A percentile compares a stretch with the other conserved stretches of the same genome.
These are phyloP conservation scores for Alloplasta piceator DNA, from an alignment of 2,888 invertebrate species.

Conservation along the genomic window DNA sequence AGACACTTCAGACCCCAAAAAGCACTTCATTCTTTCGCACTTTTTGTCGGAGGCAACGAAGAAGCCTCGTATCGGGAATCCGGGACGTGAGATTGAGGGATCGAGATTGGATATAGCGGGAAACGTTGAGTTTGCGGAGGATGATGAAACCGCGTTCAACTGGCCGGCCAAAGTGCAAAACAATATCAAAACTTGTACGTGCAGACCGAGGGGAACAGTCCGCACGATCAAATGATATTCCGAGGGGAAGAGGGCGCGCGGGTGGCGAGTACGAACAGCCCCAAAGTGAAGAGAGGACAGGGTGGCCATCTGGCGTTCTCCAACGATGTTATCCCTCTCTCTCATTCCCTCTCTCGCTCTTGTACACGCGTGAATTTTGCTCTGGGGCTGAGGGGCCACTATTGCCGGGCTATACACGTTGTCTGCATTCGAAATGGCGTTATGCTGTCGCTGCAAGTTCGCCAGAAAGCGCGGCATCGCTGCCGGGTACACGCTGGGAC, in stretches of 20 bases:
- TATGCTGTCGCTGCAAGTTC: slow-evolving; percentile 59
- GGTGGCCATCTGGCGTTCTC: slow-evolving; percentile 57
- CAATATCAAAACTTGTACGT: slow-evolving; percentile 69
- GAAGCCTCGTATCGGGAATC: too few relatives aligned
- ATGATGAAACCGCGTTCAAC: slow-evolving; percentile 21
- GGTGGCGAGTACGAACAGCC: too few relatives aligned
- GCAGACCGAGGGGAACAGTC: slow-evolving; percentile 33
- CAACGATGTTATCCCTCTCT: neutral
- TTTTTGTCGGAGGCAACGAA: too few relatives aligned
- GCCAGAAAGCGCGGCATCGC: slow-evolving; percentile 48
- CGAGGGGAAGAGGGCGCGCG: slow-evolving; percentile 1
- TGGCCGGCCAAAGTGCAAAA: slow-evolving; percentile 49
- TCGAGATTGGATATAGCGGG: too few relatives aligned
- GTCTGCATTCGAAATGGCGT: slow-evolving; percentile 68
- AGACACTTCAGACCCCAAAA: too few relatives aligned
- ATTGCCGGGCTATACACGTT: slow-evolving; percentile 59
- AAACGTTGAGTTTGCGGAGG: too few relatives aligned
- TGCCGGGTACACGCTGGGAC: slow-evolving; percentile 29
- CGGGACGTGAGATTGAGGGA: too few relatives aligned
- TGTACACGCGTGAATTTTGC: too few relatives aligned
- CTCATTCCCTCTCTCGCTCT: too few relatives aligned
- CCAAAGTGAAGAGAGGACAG: neutral
- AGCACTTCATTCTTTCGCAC: too few relatives aligned
- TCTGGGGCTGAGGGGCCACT: slow-evolving; percentile 4
- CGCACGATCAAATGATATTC: slow-evolving; percentile 70